These are phyloP conservation scores for Porites evermanni DNA, from an alignment of 92 coral and sea anemone genomes.

Conservation along the genomic window DNA sequence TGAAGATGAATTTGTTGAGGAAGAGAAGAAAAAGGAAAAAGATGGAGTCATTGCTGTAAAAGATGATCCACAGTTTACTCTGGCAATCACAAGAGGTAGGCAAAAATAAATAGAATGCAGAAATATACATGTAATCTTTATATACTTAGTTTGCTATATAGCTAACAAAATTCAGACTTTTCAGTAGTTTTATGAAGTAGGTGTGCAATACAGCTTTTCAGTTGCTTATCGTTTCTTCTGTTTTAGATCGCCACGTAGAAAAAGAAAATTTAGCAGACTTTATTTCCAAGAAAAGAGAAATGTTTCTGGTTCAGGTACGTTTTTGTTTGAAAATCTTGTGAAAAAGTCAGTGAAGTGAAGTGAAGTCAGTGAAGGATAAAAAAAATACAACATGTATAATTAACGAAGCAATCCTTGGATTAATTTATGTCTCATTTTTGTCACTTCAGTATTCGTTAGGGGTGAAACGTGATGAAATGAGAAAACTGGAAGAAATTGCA, in stretches of 20 bases:
- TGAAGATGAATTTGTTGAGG: slow-evolving; percentile 85
- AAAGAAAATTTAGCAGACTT: slow-evolving; percentile 98
- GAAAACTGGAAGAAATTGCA: slow-evolving; percentile 98
- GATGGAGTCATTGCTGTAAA: slow-evolving; percentile 97
- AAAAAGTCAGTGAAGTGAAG: too few relatives aligned
- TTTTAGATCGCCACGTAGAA: slow-evolving; percentile 94
- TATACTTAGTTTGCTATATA: too few relatives aligned
- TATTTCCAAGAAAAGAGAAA: slow-evolving; percentile 97
- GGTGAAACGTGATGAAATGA: slow-evolving; percentile 99
- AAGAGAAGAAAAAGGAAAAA: slow-evolving; percentile 78
- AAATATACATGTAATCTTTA: background rate
- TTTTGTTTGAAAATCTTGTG: too few relatives aligned
- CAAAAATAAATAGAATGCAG: background rate
- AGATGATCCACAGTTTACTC: slow-evolving; percentile 98
- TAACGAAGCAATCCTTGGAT: too few relatives aligned
- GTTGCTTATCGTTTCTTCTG: background rate
- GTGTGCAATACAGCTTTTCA: background rate
- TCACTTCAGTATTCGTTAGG: slow-evolving; percentile 89
- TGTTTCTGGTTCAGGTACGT: slow-evolving; percentile 97
- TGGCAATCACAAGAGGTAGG: slow-evolving; percentile 97
- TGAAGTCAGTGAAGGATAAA: too few relatives aligned
- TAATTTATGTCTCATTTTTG: background rate
- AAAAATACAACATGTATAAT: too few relatives aligned
- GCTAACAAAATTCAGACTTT: too few relatives aligned
- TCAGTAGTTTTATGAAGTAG: too few relatives aligned